Evolutionary conservation across 2,797 vertebrate species (phyloP), one percentile per base, ranked within the genome.

Genomic region (Phataginus tricuspis): DNA sequence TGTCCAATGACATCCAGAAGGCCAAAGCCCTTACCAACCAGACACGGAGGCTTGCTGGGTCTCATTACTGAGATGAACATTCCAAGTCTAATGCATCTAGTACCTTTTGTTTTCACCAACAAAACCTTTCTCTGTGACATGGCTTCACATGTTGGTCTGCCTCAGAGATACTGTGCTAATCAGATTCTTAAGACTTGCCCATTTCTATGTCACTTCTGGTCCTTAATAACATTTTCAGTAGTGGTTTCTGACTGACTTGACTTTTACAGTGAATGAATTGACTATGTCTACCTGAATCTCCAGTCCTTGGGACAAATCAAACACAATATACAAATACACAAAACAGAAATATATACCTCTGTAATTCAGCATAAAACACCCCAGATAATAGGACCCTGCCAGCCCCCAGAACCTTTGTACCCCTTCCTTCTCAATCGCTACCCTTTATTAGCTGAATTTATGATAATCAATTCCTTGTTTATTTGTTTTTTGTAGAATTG

Each of bases 381-480:
- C 2, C 8, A 12, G 4, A 19, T 27, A 34, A 53, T 2, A 51
- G 25, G 18, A 21, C 0, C 31, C 45, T 10, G 4, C 4, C 16
- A 29, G 34, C 14, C 2, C 34, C 45, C 29, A 37, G 45, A 69
- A 72, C 45, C 11, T 25, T 3, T 45, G 15, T 3, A 7, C 23
- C 5, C 19, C 7, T 39, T 53, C 37, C 57, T 84, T 94, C 23
- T 69, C 21, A 61, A 14, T 89, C 23, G 71, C 5, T 14, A 49
- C 0, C 31, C 21, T 2, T 74, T 64, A 16, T 16, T 34, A 27
- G 7, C 18, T 68, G 49, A 63, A 68, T 0, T 59, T 85, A 5
- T 45, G 53, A 49, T 11, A 68, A 34, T 42, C 27, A 75, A 12
- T 42, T n/a, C 34, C 19, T 72, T n/a, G 14, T 68, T 34, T 69